Base-by-base conservation (phyloP, 2,113 vertebrate species). In the Hyperopisus bebe region DNA sequence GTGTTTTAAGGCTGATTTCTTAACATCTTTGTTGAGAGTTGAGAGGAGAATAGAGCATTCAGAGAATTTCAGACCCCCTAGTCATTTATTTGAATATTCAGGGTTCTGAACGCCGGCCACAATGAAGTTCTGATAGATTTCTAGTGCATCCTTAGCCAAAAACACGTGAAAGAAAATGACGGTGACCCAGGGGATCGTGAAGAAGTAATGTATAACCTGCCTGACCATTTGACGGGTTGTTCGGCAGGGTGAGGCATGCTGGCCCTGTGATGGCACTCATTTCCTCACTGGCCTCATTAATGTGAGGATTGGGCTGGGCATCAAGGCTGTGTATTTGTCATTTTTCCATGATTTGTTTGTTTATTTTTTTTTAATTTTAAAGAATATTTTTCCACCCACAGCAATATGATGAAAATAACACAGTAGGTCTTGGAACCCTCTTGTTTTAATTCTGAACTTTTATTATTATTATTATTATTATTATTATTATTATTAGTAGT, bases 251-350 rank as follows among this genome's bases (percentile, higher is more conserved):
- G 8, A 55, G 55, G 46, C 88, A 3, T 35, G 48, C 2, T 51
- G 8, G 15, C 15, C 31, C 47, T 87, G 27, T 55, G 48, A 10
- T 39, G 11, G n/a, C 48, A 6, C 13, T 19, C 27, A 47, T 90
- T 87, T 74, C 27, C 19, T 44, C 58, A 42, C 62, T 31, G 47
- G 89, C 53, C 89, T 86, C 17, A 46, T 91, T 95, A 92, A 82
- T 1, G 90, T 93, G 93, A 95, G 91, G 92, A 92, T 80, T 66
- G 58, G 91, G 24, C 89, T 66, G 15, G 51, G 50, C 42, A 55
- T 89, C 27, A 89, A 89, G 88, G 88, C 35, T 55, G 77, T 83
- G 88, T 44, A 53, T 92, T 77, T 77, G 46, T 51, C 51, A 48
- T 74, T 46, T 70, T 44, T 47, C 47, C 44, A n/a, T 86, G 83